A percentile compares a stretch with the other conserved stretches of the same genome.
phyloP scores from a whole-genome alignment of 1,140 invertebrate species.

The Lordiphosa clarofinis region DNA sequence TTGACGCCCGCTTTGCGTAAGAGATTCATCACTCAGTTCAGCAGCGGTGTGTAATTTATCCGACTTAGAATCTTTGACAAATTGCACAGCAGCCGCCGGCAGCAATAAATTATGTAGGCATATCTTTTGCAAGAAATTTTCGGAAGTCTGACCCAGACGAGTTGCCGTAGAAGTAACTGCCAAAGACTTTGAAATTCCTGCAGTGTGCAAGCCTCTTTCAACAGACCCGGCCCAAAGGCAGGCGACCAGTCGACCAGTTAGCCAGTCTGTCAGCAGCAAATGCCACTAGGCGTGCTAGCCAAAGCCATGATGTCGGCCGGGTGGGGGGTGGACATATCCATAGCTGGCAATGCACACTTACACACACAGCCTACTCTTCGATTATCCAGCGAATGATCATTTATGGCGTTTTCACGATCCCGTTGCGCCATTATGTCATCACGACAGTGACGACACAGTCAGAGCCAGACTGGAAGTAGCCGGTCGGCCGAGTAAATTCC shows the following conservation, averaged over 20 bases:
- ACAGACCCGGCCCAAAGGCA: conserved; percentile 8
- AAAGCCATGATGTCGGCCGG: conserved; percentile 11
- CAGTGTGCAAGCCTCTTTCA: conserved; percentile 26
- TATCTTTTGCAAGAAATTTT: conserved; percentile 38
- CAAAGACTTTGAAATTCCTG: conserved; percentile 46
- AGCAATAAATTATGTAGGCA: conserved; percentile 12
- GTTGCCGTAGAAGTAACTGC: conserved; percentile 17
- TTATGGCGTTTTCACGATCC: conserved; percentile 48
- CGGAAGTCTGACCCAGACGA: conserved; percentile 41
- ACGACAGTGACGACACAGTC: conserved; percentile 26
- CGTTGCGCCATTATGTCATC: conserved; percentile 53
- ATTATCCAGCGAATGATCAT: conserved; percentile 37
- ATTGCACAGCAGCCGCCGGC: conserved; percentile 39
- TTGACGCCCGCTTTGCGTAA: conserved; percentile 31
- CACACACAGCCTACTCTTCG: conserved; percentile 3
- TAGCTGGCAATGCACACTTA: conserved; percentile 25
- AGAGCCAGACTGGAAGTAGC: not conserved
- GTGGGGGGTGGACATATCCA: conserved; percentile 17
- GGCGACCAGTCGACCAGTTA: conserved; percentile 12
- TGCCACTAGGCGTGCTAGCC: conserved; percentile 52
- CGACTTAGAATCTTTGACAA: conserved; percentile 53
- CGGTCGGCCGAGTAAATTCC: too few species aligned
- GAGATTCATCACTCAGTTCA: conserved; percentile 27
- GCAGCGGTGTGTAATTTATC: conserved; percentile 43
- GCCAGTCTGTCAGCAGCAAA: conserved; percentile 30